These are phyloP conservation scores for Mohoua ochrocephala DNA, from an alignment of 2,113 vertebrate species.

Conservation along the genomic window DNA sequence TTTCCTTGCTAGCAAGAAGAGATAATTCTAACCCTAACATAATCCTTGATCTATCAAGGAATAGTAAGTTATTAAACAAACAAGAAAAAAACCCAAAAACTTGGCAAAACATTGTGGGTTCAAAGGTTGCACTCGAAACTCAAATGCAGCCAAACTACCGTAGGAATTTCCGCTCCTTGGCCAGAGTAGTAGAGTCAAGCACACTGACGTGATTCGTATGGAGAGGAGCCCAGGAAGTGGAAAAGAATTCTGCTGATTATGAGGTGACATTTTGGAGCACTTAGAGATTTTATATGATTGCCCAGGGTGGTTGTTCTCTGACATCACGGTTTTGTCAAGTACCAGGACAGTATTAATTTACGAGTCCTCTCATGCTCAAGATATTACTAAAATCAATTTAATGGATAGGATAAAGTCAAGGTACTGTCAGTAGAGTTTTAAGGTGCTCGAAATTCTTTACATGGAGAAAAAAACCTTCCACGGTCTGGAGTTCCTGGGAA, in stretches of 20 bases:
- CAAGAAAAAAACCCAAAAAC: not conserved
- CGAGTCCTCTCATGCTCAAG: fast-evolving
- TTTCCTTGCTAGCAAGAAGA: not conserved
- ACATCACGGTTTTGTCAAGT: not conserved
- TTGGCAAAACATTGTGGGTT: not conserved
- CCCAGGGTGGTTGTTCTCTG: not conserved
- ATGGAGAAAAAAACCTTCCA: not conserved
- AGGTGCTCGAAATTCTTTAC: not conserved
- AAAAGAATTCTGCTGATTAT: not conserved
- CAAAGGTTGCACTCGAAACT: not conserved
- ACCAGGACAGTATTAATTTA: not conserved
- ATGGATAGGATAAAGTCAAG: not conserved
- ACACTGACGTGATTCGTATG: not conserved
- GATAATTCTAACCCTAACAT: not conserved
- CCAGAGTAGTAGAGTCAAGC: not conserved
- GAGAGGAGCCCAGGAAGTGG: not conserved
- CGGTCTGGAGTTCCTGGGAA: not conserved
- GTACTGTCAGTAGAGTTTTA: not conserved
- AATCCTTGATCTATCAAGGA: not conserved
- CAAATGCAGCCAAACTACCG: not conserved
- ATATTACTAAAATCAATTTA: not conserved
- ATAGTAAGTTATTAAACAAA: not conserved
- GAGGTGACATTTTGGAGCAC: not conserved
- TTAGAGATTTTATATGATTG: not conserved
- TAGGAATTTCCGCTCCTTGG: not conserved